Conservation (phyloP, 2,888 invertebrate species). For the Cryptocheilus praepositus region DNA sequence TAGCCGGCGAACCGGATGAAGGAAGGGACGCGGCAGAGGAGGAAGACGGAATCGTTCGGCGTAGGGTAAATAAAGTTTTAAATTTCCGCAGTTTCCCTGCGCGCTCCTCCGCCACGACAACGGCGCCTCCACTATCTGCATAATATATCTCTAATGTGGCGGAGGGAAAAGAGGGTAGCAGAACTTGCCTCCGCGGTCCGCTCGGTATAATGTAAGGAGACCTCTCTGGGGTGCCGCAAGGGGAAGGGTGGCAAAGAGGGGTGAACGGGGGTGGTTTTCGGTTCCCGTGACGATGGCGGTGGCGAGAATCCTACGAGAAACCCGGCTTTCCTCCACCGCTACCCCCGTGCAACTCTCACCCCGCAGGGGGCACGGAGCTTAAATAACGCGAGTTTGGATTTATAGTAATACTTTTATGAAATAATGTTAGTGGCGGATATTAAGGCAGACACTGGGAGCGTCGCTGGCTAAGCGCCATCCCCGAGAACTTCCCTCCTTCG, state of each 20-base stretch:
- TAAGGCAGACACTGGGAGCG: constrained; percentile 72
- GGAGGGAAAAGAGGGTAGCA: constrained; percentile 61
- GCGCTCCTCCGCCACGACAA: constrained; percentile 43
- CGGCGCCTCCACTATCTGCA: constrained; percentile 62
- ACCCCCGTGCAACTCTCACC: not conserved
- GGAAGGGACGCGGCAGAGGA: constrained; percentile 5
- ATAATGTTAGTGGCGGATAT: constrained; percentile 75
- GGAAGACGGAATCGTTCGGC: constrained; percentile 53
- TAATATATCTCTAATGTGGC: constrained; percentile 70
- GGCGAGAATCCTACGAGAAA: constrained; percentile 25
- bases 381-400: constrained; percentile 74
- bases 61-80: constrained; percentile 72
- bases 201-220: constrained; percentile 61
- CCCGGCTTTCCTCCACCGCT: not conserved
- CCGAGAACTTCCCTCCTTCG: constrained; percentile 28
- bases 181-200: constrained; percentile 60
- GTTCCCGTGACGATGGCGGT: constrained; percentile 15
- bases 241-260: constrained; percentile 19
- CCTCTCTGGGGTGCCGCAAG: constrained; percentile 22
- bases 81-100: constrained; percentile 65
- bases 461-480: constrained; percentile 58
- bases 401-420: constrained; percentile 75
- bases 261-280: constrained; percentile 24
- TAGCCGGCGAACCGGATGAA: not conserved
- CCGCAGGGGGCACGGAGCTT: constrained; percentile 62